A percentile compares a stretch with the other conserved stretches of the same genome.
Conservation (phyloP, 35 echinoderm and acorn worm species). For the Amphiura filiformis region DNA sequence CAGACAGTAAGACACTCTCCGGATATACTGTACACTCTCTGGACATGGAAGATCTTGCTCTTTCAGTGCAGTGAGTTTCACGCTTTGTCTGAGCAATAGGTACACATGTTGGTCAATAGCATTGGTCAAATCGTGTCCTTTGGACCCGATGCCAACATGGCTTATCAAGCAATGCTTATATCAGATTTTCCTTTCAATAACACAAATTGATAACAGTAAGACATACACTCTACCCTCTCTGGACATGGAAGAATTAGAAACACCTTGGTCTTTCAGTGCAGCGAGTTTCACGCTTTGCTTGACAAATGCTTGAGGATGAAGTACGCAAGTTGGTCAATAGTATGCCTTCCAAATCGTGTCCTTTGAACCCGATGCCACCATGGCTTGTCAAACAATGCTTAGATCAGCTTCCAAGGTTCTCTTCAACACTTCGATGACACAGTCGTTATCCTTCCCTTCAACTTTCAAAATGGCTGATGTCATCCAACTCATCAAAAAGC, state of each 20-base stretch:
- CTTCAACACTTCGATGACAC: constrained; percentile 22
- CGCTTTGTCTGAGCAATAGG: too few species aligned
- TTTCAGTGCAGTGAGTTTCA: constrained; percentile 19
- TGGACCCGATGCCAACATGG: constrained; percentile 57
- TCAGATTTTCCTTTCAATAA: neutral
- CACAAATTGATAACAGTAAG: too few species aligned
- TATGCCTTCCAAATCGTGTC: constrained; percentile 25
- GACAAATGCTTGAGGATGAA: too few species aligned
- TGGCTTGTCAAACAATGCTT: constrained; percentile 50
- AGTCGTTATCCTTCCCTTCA: constrained; percentile 8
- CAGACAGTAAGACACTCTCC: neutral
- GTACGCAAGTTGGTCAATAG: constrained; percentile 30
- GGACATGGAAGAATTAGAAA: too few species aligned
- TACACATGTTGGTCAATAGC: constrained; percentile 25
- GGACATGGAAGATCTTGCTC: neutral
- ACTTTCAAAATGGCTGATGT: constrained; percentile 40
- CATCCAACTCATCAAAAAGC: constrained; percentile 35
- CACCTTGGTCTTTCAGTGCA: too few species aligned
- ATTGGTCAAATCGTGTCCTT: constrained; percentile 10
- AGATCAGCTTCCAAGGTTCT: constrained; percentile 15
- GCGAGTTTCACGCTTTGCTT: too few species aligned
- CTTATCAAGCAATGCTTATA: constrained; percentile 42
- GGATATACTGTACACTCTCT: too few species aligned
- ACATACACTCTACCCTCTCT: too few species aligned
- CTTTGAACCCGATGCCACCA: constrained; percentile 42